Conservation (phyloP, 2,797 vertebrate species). For the Chaunax sp. region DNA sequence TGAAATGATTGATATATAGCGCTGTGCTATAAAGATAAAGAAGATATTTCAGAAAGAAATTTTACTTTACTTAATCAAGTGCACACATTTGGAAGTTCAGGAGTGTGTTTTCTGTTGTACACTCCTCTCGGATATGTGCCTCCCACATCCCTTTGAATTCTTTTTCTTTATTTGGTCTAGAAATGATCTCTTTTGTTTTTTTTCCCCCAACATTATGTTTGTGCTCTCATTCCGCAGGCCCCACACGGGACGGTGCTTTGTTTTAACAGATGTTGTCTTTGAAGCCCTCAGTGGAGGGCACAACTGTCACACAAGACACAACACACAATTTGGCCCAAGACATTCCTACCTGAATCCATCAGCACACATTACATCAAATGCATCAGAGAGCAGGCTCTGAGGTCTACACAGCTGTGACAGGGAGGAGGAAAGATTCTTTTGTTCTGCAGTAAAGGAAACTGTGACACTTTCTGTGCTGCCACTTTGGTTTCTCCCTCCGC, state of each 20-base stretch:
- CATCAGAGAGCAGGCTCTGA: slow-evolving; percentile 66
- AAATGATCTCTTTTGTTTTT: slow-evolving; percentile 41
- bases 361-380: slow-evolving; percentile 64
- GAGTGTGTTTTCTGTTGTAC: slow-evolving; percentile 38
- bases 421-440: slow-evolving; percentile 68
- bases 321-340: slow-evolving; percentile 61
- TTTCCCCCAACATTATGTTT: slow-evolving; percentile 44
- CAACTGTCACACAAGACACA: slow-evolving; percentile 72
- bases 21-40: slow-evolving; percentile 15
- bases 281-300: slow-evolving; percentile 72
- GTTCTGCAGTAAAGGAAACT: slow-evolving; percentile 50
- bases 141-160: slow-evolving; percentile 61
- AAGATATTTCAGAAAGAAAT: too few relatives aligned
- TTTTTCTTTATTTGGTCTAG: slow-evolving; percentile 70
- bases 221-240: slow-evolving; percentile 61
- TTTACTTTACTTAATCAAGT: too few relatives aligned
- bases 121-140: slow-evolving; percentile 49
- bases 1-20: slow-evolving; percentile 37
- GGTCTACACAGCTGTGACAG: slow-evolving; percentile 62
- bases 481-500: slow-evolving; percentile 31
- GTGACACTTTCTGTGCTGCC: slow-evolving; percentile 43
- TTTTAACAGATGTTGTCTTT: slow-evolving; percentile 82
- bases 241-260: slow-evolving; percentile 67
- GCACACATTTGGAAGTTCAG: slow-evolving; percentile 34
- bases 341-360: slow-evolving; percentile 73